Conservation (phyloP, 1,140 invertebrate species). For the Drosophila littoralis region DNA sequence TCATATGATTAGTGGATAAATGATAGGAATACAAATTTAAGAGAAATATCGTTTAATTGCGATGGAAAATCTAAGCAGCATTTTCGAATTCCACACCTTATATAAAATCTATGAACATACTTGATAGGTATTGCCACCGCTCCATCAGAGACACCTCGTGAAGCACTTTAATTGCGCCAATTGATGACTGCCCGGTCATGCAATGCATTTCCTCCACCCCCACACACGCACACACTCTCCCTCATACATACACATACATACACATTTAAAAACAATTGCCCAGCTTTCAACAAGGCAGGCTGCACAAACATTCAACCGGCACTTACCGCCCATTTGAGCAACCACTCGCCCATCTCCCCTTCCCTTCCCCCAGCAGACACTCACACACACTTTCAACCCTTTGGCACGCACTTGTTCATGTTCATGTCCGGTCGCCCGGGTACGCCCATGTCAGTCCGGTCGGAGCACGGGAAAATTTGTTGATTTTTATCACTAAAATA, state of each 20-base stretch:
- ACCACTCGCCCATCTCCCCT: not conserved
- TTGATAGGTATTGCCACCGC: not conserved
- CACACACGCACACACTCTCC: not conserved
- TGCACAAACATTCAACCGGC: slow-evolving; percentile 4
- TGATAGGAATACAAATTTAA: too few species aligned
- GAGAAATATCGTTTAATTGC: too few species aligned
- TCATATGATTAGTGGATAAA: too few species aligned
- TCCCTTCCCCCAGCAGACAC: not conserved
- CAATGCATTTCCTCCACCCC: not conserved
- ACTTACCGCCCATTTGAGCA: slow-evolving; percentile 17
- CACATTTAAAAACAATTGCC: not conserved
- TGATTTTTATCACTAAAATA: slow-evolving; percentile 83
- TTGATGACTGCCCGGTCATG: not conserved
- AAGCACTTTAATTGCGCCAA: not conserved
- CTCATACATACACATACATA: not conserved
- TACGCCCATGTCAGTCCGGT: slow-evolving; percentile 25
- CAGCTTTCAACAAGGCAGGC: not conserved
- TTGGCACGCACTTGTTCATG: slow-evolving; percentile 41
- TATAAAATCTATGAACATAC: not conserved
- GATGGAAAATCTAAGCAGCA: too few species aligned
- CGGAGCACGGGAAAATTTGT: slow-evolving; percentile 39
- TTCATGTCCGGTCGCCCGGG: slow-evolving; percentile 41
- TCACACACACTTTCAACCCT: slow-evolving; percentile 13
- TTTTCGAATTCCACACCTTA: too few species aligned
- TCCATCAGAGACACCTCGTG: not conserved